Conservation (phyloP, 2,888 invertebrate species). For the Acrocyrtus sp. region DNA sequence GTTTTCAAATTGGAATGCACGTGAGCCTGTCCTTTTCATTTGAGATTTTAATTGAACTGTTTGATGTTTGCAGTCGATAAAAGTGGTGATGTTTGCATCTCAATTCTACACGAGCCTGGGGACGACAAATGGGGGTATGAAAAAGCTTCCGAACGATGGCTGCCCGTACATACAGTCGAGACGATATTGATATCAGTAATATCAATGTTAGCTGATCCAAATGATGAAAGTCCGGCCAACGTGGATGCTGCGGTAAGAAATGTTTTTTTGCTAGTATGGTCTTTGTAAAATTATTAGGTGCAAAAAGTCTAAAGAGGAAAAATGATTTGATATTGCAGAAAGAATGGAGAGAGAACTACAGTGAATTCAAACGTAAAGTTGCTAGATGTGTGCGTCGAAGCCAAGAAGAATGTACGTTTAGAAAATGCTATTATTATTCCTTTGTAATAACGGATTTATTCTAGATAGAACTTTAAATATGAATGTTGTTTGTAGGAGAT, state of each 20-base stretch:
- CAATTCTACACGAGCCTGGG: conserved; percentile 98
- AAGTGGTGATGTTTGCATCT: conserved; percentile 98
- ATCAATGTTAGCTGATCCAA: conserved; percentile 99
- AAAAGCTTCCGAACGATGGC: conserved; percentile 97
- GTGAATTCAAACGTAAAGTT: conserved; percentile 97
- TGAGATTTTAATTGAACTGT: background rate
- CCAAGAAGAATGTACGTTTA: conserved; percentile 95
- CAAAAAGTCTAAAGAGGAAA: too few species aligned
- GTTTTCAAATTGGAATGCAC: conserved; percentile 24
- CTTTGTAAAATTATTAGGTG: too few species aligned
- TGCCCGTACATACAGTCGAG: conserved; percentile 98
- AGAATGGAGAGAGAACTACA: conserved; percentile 98
- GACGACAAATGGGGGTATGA: conserved; percentile 99
- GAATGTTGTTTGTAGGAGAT: background rate
- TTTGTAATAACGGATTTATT: too few species aligned
- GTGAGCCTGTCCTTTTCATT: background rate
- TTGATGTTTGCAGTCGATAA: conserved; percentile 81
- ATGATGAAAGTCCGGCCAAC: conserved; percentile 99
- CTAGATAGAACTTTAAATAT: too few species aligned
- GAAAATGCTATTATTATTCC: background rate
- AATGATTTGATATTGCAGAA: too few species aligned
- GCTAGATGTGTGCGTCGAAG: conserved; percentile 98
- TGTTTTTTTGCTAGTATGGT: too few species aligned
- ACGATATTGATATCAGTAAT: conserved; percentile 99
- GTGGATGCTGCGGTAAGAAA: conserved; percentile 96